Evolutionary conservation across 2,888 invertebrate genomes (phyloP), one percentile per base, ranked within the genome.

Genomic region (Apomyelois bistriatella): DNA sequence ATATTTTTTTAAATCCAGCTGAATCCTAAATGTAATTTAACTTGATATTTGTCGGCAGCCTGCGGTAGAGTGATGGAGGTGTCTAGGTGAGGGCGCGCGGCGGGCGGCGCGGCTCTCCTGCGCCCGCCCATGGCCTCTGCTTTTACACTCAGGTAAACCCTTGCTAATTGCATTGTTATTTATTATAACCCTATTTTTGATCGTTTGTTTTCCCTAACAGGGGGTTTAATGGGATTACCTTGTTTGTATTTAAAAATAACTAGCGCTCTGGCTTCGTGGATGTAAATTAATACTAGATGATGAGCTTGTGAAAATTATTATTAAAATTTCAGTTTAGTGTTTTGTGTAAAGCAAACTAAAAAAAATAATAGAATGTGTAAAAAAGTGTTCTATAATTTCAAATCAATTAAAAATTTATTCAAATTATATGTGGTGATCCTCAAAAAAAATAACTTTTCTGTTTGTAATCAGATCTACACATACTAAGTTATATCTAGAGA

Each of bases 111-210:
- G 80, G 78, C 74, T 70, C 68, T 70, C 70, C 80, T 72, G 83
- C 87, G 85, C 83, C 85, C 87, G 87, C 88, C 86, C 83, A 90
- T 90, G 90, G 86, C 84, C 74, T 72, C 84, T 69, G 68, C 70
- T 32, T 32, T 32, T 32, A 32, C 32, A 32, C 32, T 32, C 32
- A 32, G 32, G 32, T 10, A 32, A 10, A 7, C 32, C 32, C 32
- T 32, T 43, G 3, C 43, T 30, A 43, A 15, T 41, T 43, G 28
- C 30, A 13, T 28, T 43, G 3, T 13, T 10, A 17, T 22, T 22
- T 22, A 32, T 32, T 32, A 32, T 10, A 32, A 32, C 10, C 32
- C 32, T 32, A 32, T 32, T 32, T 32, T 32, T 32, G 10, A 32
- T 38, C 38, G 38, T 12, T 13, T 13, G 15, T 38, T 13, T 38